Conservation (phyloP, 2,113 vertebrate genomes). For the Nycticorax nycticorax region DNA sequence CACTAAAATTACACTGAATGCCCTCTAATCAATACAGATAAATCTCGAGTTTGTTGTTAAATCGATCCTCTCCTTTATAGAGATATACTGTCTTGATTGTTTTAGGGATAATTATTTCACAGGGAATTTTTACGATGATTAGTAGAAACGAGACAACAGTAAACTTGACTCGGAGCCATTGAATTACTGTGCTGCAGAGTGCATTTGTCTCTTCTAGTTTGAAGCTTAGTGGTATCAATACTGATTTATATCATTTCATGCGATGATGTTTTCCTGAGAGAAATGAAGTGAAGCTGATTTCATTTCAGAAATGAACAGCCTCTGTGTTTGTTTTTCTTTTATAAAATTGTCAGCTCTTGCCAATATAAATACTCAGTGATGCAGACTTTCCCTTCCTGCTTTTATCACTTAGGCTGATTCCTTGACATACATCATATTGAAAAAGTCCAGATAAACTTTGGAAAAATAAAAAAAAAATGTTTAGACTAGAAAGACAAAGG, state of each 20-base stretch:
- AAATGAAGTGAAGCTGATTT: conserved; percentile 68
- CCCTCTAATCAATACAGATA: conserved; percentile 82
- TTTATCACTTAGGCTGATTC: conserved; percentile 73
- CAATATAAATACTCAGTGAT: conserved; percentile 83
- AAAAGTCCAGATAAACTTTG: conserved; percentile 72
- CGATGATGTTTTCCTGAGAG: conserved; percentile 68
- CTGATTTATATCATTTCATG: conserved; percentile 70
- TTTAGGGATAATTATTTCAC: conserved; percentile 82
- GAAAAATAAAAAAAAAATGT: conserved; percentile 56
- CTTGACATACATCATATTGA: conserved; percentile 65
- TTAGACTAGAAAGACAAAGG: conserved; percentile 69
- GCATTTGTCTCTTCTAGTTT: conserved; percentile 60
- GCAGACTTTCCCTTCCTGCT: conserved; percentile 74
- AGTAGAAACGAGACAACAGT: conserved; percentile 73
- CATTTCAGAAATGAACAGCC: conserved; percentile 76
- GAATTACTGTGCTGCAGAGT: conserved; percentile 53
- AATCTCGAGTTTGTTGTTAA: conserved; percentile 90
- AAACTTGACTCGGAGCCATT: conserved; percentile 73
- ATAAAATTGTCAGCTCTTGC: conserved; percentile 75
- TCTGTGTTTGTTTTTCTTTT: conserved; percentile 76
- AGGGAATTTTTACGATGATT: conserved; percentile 78
- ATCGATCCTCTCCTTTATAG: conserved; percentile 82
- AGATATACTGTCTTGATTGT: conserved; percentile 83
- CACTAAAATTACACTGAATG: conserved; percentile 82
- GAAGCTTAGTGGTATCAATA: conserved; percentile 62